These are phyloP conservation scores for Drosophila anomalata DNA, from an alignment of 2,888 invertebrate genomes.

Conservation along the genomic window DNA sequence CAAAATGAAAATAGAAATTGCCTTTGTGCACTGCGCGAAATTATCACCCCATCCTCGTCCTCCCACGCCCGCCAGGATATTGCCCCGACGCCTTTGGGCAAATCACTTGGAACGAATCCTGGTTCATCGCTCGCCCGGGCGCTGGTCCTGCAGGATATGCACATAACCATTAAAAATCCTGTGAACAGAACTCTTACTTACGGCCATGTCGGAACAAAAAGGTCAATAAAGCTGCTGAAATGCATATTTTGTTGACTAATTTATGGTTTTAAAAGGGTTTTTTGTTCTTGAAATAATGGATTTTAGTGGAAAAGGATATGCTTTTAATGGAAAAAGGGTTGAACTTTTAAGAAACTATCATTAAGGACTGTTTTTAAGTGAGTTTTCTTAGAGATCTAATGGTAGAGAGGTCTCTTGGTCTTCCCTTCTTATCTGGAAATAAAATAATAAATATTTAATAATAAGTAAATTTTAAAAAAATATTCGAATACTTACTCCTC, in stretches of 20 bases:
- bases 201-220: background rate
- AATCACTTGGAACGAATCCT: slow-evolving; percentile 10
- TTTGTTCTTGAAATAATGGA: background rate
- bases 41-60: slow-evolving; percentile 6
- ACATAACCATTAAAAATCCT: slow-evolving; percentile 1
- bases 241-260: background rate
- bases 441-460: no score
- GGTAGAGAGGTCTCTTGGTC: no score
- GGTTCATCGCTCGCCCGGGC: background rate
- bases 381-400: no score
- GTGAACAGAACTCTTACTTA: background rate
- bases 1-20: slow-evolving; percentile 69
- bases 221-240: background rate
- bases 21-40: slow-evolving; percentile 49
- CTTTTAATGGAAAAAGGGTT: no score
- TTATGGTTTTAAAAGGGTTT: background rate
- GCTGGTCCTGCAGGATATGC: background rate
- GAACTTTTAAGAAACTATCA: no score
- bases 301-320: no score
- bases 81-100: background rate
- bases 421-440: no score
- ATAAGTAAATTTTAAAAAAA: no score
- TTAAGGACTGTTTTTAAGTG: no score
- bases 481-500: no score
- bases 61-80: background rate